Conservation (phyloP, 2,113 vertebrate species). For the Stegastes partitus region DNA sequence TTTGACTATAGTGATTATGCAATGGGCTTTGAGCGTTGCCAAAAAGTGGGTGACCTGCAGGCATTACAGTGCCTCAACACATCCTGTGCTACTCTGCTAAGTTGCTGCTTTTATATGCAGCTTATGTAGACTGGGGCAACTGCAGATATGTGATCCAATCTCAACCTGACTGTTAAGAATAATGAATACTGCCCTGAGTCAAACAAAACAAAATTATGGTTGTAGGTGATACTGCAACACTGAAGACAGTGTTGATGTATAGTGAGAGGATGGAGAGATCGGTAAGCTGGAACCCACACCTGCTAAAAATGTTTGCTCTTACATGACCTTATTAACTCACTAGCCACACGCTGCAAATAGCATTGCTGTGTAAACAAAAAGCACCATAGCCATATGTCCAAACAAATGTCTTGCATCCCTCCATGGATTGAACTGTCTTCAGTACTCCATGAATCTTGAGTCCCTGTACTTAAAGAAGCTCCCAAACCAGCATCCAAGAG, state of each 20-base stretch:
- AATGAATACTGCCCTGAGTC: neutral
- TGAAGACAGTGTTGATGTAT: neutral
- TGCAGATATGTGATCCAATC: neutral
- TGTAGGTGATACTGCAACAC: neutral
- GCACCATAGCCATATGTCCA: too few relatives aligned
- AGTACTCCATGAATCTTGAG: too few relatives aligned
- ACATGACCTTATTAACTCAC: too few relatives aligned
- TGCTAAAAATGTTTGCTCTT: too few relatives aligned
- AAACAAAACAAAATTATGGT: neutral
- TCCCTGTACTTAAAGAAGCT: too few relatives aligned
- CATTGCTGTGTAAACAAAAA: neutral
- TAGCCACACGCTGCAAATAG: too few relatives aligned
- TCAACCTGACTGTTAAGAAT: neutral
- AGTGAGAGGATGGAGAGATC: neutral
- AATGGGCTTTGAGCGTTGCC: neutral
- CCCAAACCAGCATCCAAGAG: too few relatives aligned
- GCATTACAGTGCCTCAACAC: neutral
- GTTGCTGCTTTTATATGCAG: neutral
- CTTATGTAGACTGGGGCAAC: too few relatives aligned
- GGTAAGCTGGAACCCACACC: too few relatives aligned
- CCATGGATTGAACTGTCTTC: too few relatives aligned
- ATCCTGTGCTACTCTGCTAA: neutral
- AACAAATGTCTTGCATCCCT: too few relatives aligned
- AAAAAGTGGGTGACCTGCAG: neutral
- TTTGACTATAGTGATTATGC: neutral